phyloP scores from a whole-genome alignment of 2,888 invertebrate genomes.

The Hyles lineata region DNA sequence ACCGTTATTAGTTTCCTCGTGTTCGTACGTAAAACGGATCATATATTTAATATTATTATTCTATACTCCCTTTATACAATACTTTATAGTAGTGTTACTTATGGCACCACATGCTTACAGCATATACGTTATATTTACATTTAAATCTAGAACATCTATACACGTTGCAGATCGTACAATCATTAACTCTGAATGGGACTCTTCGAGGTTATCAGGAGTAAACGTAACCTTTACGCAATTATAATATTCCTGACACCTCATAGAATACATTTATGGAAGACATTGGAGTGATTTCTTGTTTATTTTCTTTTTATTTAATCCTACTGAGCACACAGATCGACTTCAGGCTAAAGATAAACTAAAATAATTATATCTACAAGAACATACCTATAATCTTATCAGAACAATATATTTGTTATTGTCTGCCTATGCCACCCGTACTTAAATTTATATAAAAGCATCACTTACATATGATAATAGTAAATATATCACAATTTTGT shows the following conservation, averaged over 20 bases:
- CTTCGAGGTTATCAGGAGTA: neutral
- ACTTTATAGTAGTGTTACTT: constrained; percentile 74
- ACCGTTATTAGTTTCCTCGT: constrained; percentile 29
- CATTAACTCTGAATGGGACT: constrained; percentile 15
- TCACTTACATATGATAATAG: constrained; percentile 58
- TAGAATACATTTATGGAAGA: constrained; percentile 61
- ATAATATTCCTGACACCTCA: constrained; percentile 39
- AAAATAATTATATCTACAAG: constrained; percentile 27
- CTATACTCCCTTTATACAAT: constrained; percentile 58
- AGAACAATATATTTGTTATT: constrained; percentile 33
- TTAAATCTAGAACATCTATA: constrained; percentile 30
- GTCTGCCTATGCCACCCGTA: constrained; percentile 62
- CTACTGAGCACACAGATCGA: constrained; percentile 48
- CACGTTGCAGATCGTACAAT: constrained; percentile 34
- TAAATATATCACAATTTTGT: constrained; percentile 79
- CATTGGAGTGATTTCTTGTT: constrained; percentile 63
- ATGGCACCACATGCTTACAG: constrained; percentile 84
- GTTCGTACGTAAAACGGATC: constrained; percentile 16
- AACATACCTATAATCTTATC: constrained; percentile 32
- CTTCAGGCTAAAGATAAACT: constrained; percentile 31
- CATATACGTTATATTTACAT: constrained; percentile 54
- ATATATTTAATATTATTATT: constrained; percentile 38
- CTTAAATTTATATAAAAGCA: constrained; percentile 55
- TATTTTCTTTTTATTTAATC: constrained; percentile 43
- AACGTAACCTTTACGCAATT: neutral